Percentiles rank a stretch among this genome's conserved stretches.
Evolutionary conservation across 2,113 vertebrate species (phyloP).

Genomic region (Ceyx margarethae): DNA sequence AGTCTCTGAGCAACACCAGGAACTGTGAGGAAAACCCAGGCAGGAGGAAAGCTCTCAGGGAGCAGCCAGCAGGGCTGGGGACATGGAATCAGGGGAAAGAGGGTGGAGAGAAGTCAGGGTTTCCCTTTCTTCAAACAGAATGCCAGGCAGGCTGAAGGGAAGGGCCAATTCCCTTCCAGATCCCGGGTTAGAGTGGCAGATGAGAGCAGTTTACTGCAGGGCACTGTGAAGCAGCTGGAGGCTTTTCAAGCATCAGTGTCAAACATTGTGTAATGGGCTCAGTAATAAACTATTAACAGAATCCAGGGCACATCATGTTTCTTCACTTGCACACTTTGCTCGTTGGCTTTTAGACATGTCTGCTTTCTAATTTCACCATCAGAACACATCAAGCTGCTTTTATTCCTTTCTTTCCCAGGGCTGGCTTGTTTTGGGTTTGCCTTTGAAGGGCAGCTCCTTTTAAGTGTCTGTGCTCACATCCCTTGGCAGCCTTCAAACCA

Average conservation of each 20-base stretch:
- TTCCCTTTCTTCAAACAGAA: constrained; percentile 3
- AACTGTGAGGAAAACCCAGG: background rate
- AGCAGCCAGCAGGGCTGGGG: background rate
- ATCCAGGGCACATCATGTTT: background rate
- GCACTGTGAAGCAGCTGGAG: background rate
- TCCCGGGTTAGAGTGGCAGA: background rate
- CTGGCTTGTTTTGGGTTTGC: background rate
- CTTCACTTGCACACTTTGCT: constrained; percentile 28
- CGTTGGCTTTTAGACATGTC: background rate
- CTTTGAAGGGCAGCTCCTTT: constrained; percentile 18
- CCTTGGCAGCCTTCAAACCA: constrained; percentile 14
- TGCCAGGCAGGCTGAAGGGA: background rate
- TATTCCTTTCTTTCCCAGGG: background rate
- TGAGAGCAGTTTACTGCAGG: background rate
- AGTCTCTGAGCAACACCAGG: background rate
- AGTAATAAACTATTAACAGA: constrained; percentile 42
- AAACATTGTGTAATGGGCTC: constrained; percentile 23
- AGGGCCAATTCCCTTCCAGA: background rate
- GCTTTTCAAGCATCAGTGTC: constrained; percentile 22
- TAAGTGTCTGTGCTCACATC: background rate
- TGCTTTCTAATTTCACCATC: constrained; percentile 31
- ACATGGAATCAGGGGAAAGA: background rate
- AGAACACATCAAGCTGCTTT: constrained; percentile 1
- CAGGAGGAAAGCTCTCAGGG: background rate
- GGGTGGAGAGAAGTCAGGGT: background rate